Conservation (phyloP, 1,140 invertebrate genomes). For the Hormaphis cornu region DNA sequence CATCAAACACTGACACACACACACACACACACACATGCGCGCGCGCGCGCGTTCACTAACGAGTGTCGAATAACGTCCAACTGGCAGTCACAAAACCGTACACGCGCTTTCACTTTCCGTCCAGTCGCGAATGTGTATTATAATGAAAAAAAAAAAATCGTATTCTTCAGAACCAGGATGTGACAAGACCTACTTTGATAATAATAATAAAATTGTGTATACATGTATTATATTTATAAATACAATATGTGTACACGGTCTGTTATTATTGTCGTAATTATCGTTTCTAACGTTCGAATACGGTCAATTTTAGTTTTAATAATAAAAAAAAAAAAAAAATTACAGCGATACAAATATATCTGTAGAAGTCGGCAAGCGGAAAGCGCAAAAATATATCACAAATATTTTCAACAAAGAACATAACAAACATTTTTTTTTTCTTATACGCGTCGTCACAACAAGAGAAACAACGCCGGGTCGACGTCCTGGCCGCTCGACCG, state of each 20-base stretch:
- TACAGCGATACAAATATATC: no score
- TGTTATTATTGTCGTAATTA: no score
- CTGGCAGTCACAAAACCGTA: neutral
- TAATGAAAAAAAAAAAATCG: neutral
- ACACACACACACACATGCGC: neutral
- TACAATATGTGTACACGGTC: no score
- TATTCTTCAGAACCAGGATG: constrained; percentile 24
- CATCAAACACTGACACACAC: neutral
- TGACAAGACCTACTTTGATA: constrained; percentile 27
- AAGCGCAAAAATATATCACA: no score
- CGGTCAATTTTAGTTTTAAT: neutral
- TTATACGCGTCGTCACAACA: no score
- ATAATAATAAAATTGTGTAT: no score
- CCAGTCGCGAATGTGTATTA: neutral
- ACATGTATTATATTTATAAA: no score
- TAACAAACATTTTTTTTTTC: no score
- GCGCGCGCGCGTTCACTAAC: neutral
- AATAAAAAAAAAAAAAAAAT: neutral
- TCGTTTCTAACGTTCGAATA: neutral
- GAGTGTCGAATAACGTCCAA: neutral
- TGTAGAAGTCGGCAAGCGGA: no score
- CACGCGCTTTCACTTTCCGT: constrained; percentile 25
- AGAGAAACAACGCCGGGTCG: no score
- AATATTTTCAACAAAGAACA: no score
- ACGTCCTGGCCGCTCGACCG: no score